Evolutionary conservation across 2,113 vertebrate genomes (phyloP).

Genomic region (Paratilapia polleni): DNA sequence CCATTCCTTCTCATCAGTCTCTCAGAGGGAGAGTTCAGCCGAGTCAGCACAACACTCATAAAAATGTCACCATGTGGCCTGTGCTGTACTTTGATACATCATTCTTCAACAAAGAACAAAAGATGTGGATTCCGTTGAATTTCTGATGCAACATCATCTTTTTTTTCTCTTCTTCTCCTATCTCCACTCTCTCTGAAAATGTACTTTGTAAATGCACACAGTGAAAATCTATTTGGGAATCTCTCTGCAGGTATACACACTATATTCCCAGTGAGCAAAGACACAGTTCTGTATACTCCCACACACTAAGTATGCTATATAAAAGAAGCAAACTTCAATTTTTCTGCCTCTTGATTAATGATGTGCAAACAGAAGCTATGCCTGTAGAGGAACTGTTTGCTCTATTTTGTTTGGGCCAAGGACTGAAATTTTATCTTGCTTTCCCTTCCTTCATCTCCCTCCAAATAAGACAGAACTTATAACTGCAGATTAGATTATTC

Average conservation of each 20-base stretch:
- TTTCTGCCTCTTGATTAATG: slow-evolving; percentile 53
- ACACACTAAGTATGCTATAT: background rate
- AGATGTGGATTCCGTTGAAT: slow-evolving; percentile 1
- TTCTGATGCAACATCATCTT: background rate
- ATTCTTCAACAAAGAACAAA: slow-evolving; percentile 27
- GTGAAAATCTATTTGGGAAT: slow-evolving; percentile 12
- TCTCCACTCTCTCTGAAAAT: background rate
- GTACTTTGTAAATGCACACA: slow-evolving; percentile 22
- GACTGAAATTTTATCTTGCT: slow-evolving; percentile 20
- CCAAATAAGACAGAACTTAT: slow-evolving; percentile 53
- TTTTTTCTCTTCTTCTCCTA: background rate
- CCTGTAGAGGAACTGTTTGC: slow-evolving; percentile 47
- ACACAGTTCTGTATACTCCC: background rate
- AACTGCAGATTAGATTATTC: slow-evolving; percentile 63
- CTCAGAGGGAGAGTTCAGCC: slow-evolving; percentile 62
- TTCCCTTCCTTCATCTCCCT: background rate
- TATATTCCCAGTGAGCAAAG: background rate
- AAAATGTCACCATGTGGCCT: slow-evolving; percentile 43
- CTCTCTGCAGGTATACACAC: slow-evolving; percentile 8
- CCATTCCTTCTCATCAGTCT: slow-evolving; percentile 62
- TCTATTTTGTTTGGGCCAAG: slow-evolving; percentile 57
- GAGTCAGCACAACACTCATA: slow-evolving; percentile 65
- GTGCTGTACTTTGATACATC: slow-evolving; percentile 20
- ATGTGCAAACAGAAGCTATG: slow-evolving; percentile 23
- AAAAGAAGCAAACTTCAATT: slow-evolving; percentile 38